Evolutionary conservation across 2,113 vertebrate species (phyloP).

Genomic region (Odocoileus virginianus): DNA sequence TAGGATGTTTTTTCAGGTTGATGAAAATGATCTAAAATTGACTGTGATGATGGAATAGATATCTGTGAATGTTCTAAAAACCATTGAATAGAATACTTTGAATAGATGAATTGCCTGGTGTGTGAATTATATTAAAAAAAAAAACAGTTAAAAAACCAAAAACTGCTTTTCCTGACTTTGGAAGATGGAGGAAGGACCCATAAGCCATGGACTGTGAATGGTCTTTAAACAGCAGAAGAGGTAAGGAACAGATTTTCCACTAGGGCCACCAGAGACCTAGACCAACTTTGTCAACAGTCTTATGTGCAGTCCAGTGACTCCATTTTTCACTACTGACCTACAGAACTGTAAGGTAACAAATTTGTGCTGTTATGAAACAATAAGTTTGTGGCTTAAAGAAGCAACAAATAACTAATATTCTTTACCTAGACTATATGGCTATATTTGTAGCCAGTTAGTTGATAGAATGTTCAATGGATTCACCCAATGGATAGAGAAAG

Average conservation of each 20-base stretch:
- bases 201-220: not conserved
- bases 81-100: not conserved
- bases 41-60: not conserved
- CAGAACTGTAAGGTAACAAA: not conserved
- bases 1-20: not conserved
- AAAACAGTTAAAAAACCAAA: not conserved
- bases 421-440: not conserved
- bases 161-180: not conserved
- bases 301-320: not conserved
- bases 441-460: not conserved
- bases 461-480: not conserved
- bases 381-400: not conserved
- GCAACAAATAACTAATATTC: not conserved
- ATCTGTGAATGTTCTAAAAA: not conserved
- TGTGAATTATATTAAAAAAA: not conserved
- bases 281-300: not conserved
- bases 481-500: not conserved
- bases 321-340: not conserved
- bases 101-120: not conserved
- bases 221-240: not conserved
- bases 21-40: not conserved
- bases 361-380: not conserved
- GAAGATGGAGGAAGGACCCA: not conserved
- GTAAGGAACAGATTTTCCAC: not conserved
- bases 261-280: not conserved